These are phyloP conservation scores for Tiliqua scincoides DNA, from an alignment of 2,113 vertebrate species.

Conservation along the genomic window DNA sequence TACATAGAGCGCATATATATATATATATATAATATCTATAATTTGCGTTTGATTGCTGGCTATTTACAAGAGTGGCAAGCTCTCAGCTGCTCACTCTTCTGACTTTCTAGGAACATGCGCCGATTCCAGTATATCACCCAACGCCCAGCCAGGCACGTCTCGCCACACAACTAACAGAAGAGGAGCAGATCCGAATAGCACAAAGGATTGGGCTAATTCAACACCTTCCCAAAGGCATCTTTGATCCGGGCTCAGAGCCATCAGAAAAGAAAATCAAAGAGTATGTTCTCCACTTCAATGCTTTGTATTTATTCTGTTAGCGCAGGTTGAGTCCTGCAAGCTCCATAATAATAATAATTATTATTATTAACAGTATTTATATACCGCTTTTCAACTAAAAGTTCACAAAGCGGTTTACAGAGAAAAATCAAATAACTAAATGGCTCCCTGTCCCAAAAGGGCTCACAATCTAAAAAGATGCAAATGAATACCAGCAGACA, in stretches of 20 bases:
- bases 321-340: neutral
- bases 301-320: neutral
- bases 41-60: neutral
- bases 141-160: conserved; percentile 72
- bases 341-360: neutral
- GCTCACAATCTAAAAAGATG: no score
- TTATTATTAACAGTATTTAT: no score
- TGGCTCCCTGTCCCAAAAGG: no score
- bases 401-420: no score
- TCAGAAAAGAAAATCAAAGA: conserved; percentile 76
- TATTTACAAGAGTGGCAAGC: neutral
- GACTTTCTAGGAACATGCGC: conserved; percentile 65
- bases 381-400: no score
- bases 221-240: conserved; percentile 77
- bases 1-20: neutral
- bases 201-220: conserved; percentile 79
- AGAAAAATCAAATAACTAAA: no score
- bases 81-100: neutral
- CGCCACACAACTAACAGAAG: conserved; percentile 77
- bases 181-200: conserved; percentile 77
- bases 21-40: neutral
- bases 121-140: conserved; percentile 76
- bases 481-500: no score
- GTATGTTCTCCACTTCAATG: conserved; percentile 51
- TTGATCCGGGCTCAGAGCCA: conserved; percentile 66